Conservation (phyloP, 2,888 invertebrate genomes). For the Diploptera punctata region DNA sequence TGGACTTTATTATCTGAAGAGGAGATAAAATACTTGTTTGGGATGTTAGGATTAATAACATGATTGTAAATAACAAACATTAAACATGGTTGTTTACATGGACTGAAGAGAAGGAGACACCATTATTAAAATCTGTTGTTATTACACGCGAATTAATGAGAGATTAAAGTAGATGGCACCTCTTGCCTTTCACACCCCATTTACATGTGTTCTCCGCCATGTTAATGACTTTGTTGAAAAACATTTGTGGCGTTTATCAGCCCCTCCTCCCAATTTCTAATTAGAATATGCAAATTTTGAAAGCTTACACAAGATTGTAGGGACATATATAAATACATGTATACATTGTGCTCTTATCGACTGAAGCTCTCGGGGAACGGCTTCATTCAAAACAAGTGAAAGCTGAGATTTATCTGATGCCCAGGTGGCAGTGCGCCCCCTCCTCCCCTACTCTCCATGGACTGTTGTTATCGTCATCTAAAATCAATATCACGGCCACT, state of each 20-base stretch:
- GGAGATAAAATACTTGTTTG: too few relatives aligned
- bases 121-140: background rate
- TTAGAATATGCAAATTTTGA: constrained; percentile 1
- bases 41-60: background rate
- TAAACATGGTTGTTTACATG: background rate
- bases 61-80: background rate
- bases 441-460: background rate
- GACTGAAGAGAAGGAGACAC: too few relatives aligned
- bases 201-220: background rate
- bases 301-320: background rate
- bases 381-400: background rate
- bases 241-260: background rate
- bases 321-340: background rate
- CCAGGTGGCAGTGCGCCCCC: too few relatives aligned
- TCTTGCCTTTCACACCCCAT: background rate
- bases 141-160: background rate
- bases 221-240: constrained; percentile 7
- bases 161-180: background rate
- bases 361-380: background rate
- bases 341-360: background rate
- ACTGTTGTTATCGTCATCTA: background rate
- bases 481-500: background rate
- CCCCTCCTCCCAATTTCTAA: background rate
- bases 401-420: background rate
- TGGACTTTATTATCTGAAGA: too few relatives aligned